Conservation (phyloP, 2,797 vertebrate genomes). For the Falco concolor region DNA sequence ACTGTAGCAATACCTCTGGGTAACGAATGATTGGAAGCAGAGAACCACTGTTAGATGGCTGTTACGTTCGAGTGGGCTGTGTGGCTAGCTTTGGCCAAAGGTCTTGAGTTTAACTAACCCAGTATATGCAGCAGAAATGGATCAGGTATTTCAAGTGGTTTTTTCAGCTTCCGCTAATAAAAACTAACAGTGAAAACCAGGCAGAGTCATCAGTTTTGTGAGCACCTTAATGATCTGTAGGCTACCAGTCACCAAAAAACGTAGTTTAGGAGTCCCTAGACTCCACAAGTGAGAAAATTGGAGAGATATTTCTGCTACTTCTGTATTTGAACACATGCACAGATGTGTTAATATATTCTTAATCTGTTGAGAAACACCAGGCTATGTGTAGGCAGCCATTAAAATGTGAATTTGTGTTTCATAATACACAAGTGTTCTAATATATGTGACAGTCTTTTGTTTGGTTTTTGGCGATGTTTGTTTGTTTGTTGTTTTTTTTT, state of each 20-base stretch:
- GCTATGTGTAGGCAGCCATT: constrained; percentile 13
- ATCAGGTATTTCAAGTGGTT: neutral
- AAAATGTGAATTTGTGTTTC: neutral
- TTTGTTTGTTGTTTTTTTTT: neutral
- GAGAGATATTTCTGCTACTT: constrained; percentile 27
- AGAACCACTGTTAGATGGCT: neutral
- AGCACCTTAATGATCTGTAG: neutral
- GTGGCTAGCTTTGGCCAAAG: neutral
- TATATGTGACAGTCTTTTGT: neutral
- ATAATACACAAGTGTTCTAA: neutral
- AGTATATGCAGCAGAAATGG: neutral
- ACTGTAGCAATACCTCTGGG: neutral
- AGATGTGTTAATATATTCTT: constrained; percentile 20
- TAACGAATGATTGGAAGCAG: neutral
- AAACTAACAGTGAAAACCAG: neutral
- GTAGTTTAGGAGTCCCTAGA: constrained; percentile 10
- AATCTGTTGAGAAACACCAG: constrained; percentile 1
- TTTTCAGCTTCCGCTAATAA: constrained; percentile 13
- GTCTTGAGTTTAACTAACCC: neutral
- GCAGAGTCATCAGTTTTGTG: neutral
- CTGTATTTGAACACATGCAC: neutral
- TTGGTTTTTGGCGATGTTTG: neutral
- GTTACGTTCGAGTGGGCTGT: neutral
- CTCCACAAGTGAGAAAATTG: constrained; percentile 2
- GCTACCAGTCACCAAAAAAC: constrained; percentile 10